These are phyloP conservation scores for Lithobius niger DNA, from an alignment of 1,140 invertebrate genomes.

Conservation along the genomic window DNA sequence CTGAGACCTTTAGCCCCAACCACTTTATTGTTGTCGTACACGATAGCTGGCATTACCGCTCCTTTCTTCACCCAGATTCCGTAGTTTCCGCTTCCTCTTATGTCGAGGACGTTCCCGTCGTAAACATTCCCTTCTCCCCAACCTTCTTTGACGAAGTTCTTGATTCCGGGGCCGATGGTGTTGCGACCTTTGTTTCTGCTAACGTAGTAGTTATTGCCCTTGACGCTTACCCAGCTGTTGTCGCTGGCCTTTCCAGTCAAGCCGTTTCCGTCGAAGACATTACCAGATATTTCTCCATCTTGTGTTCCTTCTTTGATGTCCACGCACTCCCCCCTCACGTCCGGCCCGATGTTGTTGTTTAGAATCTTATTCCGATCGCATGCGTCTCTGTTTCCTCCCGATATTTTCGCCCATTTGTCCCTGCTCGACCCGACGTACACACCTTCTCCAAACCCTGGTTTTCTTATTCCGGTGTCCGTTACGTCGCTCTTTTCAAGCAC, in stretches of 20 bases:
- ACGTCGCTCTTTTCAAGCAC: conserved; percentile 9
- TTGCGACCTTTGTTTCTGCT: conserved; percentile 12
- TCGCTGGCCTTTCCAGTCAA: conserved; percentile 15
- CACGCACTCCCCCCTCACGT: conserved; percentile 14
- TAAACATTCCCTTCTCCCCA: conserved; percentile 5
- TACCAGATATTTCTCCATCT: conserved; percentile 13
- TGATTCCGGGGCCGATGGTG: conserved; percentile 13
- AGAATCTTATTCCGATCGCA: conserved; percentile 15
- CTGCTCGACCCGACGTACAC: conserved; percentile 16
- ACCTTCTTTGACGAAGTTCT: conserved; percentile 10
- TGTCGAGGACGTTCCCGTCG: background rate
- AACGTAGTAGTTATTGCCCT: conserved; percentile 15
- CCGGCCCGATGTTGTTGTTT: conserved; percentile 16
- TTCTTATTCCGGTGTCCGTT: conserved; percentile 11
- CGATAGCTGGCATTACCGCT: background rate
- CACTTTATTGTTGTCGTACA: background rate
- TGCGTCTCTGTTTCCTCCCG: conserved; percentile 7
- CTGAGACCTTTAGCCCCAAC: background rate
- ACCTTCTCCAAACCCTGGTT: conserved; percentile 18
- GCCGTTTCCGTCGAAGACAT: conserved; percentile 14
- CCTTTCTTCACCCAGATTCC: background rate
- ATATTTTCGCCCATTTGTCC: conserved; percentile 13
- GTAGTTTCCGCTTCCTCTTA: background rate
- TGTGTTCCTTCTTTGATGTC: conserved; percentile 18
- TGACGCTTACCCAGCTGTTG: conserved; percentile 18